Evolutionary conservation across 2,113 vertebrate genomes (phyloP).

Genomic region (Malurus cyaneus): DNA sequence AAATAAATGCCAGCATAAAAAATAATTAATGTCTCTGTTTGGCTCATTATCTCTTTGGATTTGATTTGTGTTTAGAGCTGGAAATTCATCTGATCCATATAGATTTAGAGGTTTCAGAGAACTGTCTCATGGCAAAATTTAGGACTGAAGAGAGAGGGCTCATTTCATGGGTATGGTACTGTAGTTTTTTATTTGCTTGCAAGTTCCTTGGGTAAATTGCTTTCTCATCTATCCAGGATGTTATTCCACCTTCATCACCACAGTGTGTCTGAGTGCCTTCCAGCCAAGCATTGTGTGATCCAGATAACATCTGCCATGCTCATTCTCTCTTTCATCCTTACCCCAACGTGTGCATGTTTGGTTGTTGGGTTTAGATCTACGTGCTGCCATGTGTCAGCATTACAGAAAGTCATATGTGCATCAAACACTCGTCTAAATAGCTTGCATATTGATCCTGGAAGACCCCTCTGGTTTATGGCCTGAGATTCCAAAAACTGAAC

Average conservation of each 20-base stretch:
- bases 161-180: background rate
- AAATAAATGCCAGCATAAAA: conserved; percentile 49
- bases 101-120: background rate
- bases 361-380: conserved; percentile 41
- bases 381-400: conserved; percentile 48
- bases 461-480: conserved; percentile 34
- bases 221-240: conserved; percentile 15
- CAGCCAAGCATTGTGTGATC: conserved; percentile 26
- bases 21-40: conserved; percentile 45
- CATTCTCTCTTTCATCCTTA: conserved; percentile 58
- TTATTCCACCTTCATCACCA: conserved; percentile 41
- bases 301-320: conserved; percentile 49
- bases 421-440: conserved; percentile 59
- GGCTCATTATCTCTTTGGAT: conserved; percentile 32
- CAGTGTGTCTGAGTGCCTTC: conserved; percentile 12
- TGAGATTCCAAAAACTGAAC: conserved; percentile 3
- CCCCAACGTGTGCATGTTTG: conserved; percentile 6
- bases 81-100: background rate
- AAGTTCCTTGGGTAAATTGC: conserved; percentile 27
- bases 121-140: background rate
- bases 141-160: background rate
- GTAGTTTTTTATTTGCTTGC: background rate
- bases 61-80: conserved; percentile 26
- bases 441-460: conserved; percentile 38
- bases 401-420: conserved; percentile 45